A percentile compares a stretch with the other conserved stretches of the same genome.
Conservation (phyloP, 2,888 invertebrate species). For the Polyommatus iphigenia region DNA sequence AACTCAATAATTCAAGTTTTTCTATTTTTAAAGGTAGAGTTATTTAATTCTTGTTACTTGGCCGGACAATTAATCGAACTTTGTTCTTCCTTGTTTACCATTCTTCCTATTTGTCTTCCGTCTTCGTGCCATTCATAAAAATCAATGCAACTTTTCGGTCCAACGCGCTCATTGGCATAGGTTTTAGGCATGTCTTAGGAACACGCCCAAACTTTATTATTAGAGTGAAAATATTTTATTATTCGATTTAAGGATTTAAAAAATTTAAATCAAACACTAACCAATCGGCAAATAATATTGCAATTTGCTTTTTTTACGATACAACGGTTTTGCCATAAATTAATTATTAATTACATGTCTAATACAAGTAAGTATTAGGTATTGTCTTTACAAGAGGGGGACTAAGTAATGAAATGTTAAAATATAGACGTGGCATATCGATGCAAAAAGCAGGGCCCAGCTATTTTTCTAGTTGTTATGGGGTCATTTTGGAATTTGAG, state of each 20-base stretch:
- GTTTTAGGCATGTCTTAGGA: background rate
- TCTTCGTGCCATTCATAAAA: background rate
- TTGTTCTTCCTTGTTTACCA: background rate
- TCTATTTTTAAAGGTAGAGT: no score
- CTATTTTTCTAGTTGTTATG: no score
- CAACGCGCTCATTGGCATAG: background rate
- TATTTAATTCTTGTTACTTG: background rate
- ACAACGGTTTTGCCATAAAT: no score
- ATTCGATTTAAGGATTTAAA: background rate
- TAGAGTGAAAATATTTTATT: background rate
- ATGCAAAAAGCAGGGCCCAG: no score
- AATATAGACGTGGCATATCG: no score
- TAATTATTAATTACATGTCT: no score
- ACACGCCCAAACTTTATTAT: background rate
- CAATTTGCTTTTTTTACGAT: no score
- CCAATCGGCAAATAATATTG: background rate
- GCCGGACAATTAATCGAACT: background rate
- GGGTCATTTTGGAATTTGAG: no score
- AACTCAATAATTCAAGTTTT: no score
- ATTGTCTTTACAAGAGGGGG: no score
- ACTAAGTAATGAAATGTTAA: no score
- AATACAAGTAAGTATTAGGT: no score
- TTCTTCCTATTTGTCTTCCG: conserved; percentile 4
- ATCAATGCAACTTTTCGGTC: background rate
- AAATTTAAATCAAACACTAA: background rate